phyloP scores from a whole-genome alignment of 2,888 invertebrate genomes.

The Entomobrya proxima region DNA sequence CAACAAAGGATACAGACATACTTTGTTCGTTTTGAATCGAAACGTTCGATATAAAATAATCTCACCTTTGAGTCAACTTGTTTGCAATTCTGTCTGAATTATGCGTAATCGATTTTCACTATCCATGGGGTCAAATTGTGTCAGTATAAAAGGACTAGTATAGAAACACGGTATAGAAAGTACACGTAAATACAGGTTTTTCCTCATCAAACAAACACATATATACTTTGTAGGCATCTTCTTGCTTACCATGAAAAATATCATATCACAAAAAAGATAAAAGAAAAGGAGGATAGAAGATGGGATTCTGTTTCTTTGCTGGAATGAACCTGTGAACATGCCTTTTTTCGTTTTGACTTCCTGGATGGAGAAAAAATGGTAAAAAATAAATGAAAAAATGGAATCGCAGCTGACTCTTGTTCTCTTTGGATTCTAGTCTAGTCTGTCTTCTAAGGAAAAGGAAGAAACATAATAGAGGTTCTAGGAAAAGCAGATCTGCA shows the following conservation, averaged over 20 bases:
- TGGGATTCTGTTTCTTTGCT: constrained; percentile 15
- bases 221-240: background rate
- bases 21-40: no score
- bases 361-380: constrained; percentile 40
- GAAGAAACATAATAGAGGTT: background rate
- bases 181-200: no score
- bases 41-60: no score
- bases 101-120: no score
- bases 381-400: constrained; percentile 64
- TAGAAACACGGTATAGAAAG: no score
- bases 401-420: constrained; percentile 64
- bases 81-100: no score
- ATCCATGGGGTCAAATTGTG: no score
- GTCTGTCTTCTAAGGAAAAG: background rate
- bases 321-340: constrained; percentile 59
- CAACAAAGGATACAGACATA: no score
- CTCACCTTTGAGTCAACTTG: no score
- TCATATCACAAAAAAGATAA: constrained; percentile 55
- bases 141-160: no score
- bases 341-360: constrained; percentile 57
- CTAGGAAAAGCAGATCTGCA: background rate
- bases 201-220: background rate
- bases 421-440: background rate
- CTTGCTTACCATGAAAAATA: constrained; percentile 50
- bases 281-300: constrained; percentile 3